Base-by-base conservation (phyloP, 2,113 vertebrate genomes). In the Pteropus alecto region DNA sequence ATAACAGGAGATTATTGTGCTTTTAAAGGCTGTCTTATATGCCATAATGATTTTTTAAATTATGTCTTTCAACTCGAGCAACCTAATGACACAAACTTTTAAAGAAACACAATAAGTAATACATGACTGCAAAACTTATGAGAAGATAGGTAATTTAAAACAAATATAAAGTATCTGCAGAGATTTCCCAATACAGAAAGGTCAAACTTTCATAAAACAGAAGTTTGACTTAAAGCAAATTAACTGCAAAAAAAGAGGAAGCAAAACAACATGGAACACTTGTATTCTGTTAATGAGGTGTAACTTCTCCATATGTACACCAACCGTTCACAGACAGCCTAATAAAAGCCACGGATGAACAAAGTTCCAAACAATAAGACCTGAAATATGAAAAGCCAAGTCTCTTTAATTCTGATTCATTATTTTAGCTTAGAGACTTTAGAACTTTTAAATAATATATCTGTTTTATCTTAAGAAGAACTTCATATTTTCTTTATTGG, bases 281-380 rank as follows among this genome's bases (percentile, higher is more conserved):
- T 95, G 81, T 33, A 90, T 90, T 81, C 58, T 85, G 33, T 74
- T 96, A 98, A 94, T 95, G 95, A 97, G 95, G 90, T 95, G 51
- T 96, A 94, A 95, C 83, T 96, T 95, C n/a, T 68, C 85, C 93
- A 92, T 65, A 93, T 58, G 79, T 85, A 56, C 54, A 77, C 85
- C 95, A 95, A 82, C 68, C 92, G 78, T 82, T 94, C 78, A 94
- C 35, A 97, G 95, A 92, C 26, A 95, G 82, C 35, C 60, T 81
- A 88, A 95, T 93, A 84, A 96, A 95, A 86, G 22, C 16, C 46
- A 82, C 7, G 13, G 61, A 74, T 68, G 56, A 88, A 81, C 33
- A 94, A 84, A 61, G 48, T 77, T 84, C 38, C 41, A 83, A 68
- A 82, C 4, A 83, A 81, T 95, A 96, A 93, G 21, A 96, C 21